phyloP scores from a whole-genome alignment of 2,888 invertebrate species.

The Nycteola revayana region DNA sequence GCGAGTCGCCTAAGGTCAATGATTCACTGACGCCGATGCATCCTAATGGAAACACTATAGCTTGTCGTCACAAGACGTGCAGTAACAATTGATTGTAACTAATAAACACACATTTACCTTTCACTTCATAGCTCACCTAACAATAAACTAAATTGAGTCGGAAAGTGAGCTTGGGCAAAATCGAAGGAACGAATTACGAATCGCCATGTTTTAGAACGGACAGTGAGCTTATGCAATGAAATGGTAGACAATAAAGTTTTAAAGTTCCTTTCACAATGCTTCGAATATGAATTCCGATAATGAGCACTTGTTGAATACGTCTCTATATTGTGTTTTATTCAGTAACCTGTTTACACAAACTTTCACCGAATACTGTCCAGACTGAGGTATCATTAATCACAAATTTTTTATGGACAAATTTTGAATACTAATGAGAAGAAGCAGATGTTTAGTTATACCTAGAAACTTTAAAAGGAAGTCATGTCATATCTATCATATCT shows the following conservation, averaged over 20 bases:
- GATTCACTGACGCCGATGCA: slow-evolving; percentile 42
- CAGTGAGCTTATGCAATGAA: slow-evolving; percentile 54
- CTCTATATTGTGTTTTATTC: slow-evolving; percentile 11
- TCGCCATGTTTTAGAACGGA: slow-evolving; percentile 46
- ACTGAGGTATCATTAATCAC: neutral
- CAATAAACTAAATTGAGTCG: slow-evolving; percentile 53
- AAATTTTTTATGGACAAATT: neutral
- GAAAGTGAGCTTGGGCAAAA: slow-evolving; percentile 46
- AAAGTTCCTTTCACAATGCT: slow-evolving; percentile 52
- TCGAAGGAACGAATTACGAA: slow-evolving; percentile 43
- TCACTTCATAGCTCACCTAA: slow-evolving; percentile 46
- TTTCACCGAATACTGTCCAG: neutral
- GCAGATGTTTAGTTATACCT: too few species aligned
- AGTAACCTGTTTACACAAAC: slow-evolving; percentile 10
- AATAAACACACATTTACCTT: slow-evolving; percentile 41
- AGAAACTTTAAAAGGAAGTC: too few species aligned
- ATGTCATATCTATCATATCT: too few species aligned
- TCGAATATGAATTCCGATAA: slow-evolving; percentile 25
- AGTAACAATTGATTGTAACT: slow-evolving; percentile 35
- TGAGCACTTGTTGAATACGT: slow-evolving; percentile 11
- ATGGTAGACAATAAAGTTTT: slow-evolving; percentile 51
- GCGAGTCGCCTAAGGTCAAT: slow-evolving; percentile 46
- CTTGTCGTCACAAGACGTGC: slow-evolving; percentile 31
- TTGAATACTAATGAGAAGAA: too few species aligned
- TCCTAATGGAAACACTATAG: slow-evolving; percentile 36